phyloP scores from a whole-genome alignment of 2,888 invertebrate genomes.

The Ommatoiulus sabulosus region DNA sequence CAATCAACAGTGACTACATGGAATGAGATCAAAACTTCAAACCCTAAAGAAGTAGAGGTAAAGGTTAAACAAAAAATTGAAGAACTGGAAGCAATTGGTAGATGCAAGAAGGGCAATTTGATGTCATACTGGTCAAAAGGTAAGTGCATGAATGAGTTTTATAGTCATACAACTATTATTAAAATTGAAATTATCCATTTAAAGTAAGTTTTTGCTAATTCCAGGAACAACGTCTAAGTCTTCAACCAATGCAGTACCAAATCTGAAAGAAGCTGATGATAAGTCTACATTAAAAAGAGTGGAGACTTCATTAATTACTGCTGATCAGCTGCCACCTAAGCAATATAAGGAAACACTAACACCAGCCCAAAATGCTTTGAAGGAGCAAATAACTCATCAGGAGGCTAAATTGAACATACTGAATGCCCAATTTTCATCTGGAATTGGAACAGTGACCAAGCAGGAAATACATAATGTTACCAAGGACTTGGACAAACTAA shows the following conservation, averaged over 20 bases:
- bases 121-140: slow-evolving; percentile 6
- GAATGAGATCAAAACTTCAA: slow-evolving; percentile 8
- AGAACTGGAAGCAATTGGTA: not conserved
- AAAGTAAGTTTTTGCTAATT: not conserved
- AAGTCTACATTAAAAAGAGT: not conserved
- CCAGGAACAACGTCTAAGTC: not conserved
- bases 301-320: not conserved
- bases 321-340: not conserved
- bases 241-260: not conserved
- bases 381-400: slow-evolving; percentile 29
- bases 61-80: not conserved
- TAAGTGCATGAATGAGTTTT: not conserved
- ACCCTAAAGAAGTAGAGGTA: slow-evolving; percentile 5
- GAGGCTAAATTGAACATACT: slow-evolving; percentile 45
- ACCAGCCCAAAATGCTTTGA: slow-evolving; percentile 48
- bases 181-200: not conserved
- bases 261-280: not conserved
- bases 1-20: not conserved
- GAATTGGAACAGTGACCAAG: slow-evolving; percentile 52
- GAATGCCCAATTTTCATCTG: slow-evolving; percentile 45
- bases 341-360: not conserved
- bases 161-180: not conserved
- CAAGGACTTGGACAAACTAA: slow-evolving; percentile 48
- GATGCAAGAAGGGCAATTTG: not conserved
- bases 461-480: slow-evolving; percentile 38